These are phyloP conservation scores for Leptura quadrifasciata DNA, from an alignment of 2,888 invertebrate species.

Conservation along the genomic window DNA sequence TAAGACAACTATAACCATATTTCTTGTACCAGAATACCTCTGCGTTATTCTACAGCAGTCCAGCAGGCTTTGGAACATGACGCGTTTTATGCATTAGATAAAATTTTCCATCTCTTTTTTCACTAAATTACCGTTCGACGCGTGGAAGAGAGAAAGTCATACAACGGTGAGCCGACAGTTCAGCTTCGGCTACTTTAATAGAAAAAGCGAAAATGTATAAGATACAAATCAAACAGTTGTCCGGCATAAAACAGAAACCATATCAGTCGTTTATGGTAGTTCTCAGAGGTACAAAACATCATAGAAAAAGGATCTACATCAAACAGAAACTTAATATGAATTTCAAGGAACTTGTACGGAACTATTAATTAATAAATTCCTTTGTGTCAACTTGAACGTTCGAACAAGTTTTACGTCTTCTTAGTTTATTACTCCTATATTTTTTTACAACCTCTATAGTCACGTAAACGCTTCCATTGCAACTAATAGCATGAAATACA, in stretches of 20 bases:
- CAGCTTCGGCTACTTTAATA: slow-evolving; percentile 30
- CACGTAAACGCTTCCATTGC: slow-evolving; percentile 13
- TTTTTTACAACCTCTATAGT: neutral
- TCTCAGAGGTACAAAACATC: slow-evolving; percentile 27
- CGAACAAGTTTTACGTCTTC: slow-evolving; percentile 31
- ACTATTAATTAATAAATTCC: slow-evolving; percentile 43
- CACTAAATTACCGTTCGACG: slow-evolving; percentile 6
- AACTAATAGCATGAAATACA: slow-evolving; percentile 19
- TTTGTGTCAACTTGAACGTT: slow-evolving; percentile 32
- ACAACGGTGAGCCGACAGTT: neutral
- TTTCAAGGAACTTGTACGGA: slow-evolving; percentile 39
- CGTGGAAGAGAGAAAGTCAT: slow-evolving; percentile 14
- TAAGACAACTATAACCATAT: slow-evolving; percentile 51
- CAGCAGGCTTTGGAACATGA: slow-evolving; percentile 37
- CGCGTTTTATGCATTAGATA: slow-evolving; percentile 40
- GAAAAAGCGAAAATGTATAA: slow-evolving; percentile 44
- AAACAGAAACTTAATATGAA: slow-evolving; percentile 38
- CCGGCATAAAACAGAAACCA: slow-evolving; percentile 38
- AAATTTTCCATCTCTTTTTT: slow-evolving; percentile 36
- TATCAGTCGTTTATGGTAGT: slow-evolving; percentile 45
- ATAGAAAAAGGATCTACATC: slow-evolving; percentile 39
- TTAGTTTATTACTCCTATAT: slow-evolving; percentile 34
- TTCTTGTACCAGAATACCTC: slow-evolving; percentile 47
- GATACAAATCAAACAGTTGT: slow-evolving; percentile 42
- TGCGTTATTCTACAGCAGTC: slow-evolving; percentile 38